A percentile compares a stretch with the other conserved stretches of the same genome.
Conservation (phyloP, 1,140 invertebrate species). For the Adoxophyes honmai region DNA sequence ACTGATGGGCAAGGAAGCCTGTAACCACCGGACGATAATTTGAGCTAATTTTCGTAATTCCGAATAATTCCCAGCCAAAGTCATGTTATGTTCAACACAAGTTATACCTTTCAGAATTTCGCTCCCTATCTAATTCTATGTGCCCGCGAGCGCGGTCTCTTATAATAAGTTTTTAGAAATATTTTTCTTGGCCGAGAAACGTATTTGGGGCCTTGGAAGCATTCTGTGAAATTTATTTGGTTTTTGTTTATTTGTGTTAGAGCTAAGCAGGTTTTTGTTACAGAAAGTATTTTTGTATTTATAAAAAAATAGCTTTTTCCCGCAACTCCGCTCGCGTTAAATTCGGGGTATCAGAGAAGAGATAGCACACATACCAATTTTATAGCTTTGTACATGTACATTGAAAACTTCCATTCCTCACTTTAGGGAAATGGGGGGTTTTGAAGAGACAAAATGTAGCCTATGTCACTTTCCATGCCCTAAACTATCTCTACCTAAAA, state of each 20-base stretch:
- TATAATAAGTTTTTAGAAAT: constrained; percentile 12
- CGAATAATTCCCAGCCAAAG: constrained; percentile 59
- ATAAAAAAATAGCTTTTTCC: too few species aligned
- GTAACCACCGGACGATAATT: constrained; percentile 61
- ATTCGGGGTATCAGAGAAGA: too few species aligned
- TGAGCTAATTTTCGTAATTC: constrained; percentile 68
- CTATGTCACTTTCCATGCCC: too few species aligned
- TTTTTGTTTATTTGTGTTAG: background rate
- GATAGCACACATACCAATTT: too few species aligned
- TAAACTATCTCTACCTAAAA: too few species aligned
- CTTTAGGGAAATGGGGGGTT: too few species aligned
- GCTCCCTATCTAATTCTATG: constrained; percentile 48
- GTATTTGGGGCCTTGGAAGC: background rate
- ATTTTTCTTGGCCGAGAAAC: constrained; percentile 25
- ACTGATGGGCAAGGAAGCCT: constrained; percentile 38
- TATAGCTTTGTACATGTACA: too few species aligned
- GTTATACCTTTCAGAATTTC: constrained; percentile 46
- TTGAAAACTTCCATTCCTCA: too few species aligned
- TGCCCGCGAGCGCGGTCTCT: constrained; percentile 29
- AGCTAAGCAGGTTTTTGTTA: too few species aligned
- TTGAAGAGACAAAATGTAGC: too few species aligned
- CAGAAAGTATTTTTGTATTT: too few species aligned
- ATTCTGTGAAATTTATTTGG: background rate
- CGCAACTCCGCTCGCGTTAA: too few species aligned
- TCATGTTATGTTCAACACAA: constrained; percentile 57